A percentile compares a stretch with the other conserved stretches of the same genome.
Evolutionary conservation across 2,797 vertebrate genomes (phyloP).

Genomic region (Sylvia borin): DNA sequence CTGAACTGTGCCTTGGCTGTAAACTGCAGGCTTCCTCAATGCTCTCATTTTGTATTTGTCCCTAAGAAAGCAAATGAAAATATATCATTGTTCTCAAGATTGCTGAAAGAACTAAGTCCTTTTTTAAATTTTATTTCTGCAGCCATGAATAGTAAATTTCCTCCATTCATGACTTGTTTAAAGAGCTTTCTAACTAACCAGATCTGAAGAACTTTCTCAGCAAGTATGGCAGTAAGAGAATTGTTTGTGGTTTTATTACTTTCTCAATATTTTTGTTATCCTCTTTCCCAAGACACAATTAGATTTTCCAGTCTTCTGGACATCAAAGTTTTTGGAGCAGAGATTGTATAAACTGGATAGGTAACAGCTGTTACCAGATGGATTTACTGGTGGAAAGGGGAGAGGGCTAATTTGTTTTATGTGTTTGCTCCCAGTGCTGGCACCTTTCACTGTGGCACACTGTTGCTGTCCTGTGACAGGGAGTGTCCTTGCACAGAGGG

Average conservation of each 20-base stretch:
- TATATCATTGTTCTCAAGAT: background rate
- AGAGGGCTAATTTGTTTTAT: conserved; percentile 32
- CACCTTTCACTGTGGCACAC: conserved; percentile 19
- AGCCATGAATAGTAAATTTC: conserved; percentile 20
- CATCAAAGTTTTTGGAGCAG: conserved; percentile 33
- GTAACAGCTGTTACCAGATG: conserved; percentile 19
- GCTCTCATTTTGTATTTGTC: background rate
- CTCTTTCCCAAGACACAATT: background rate
- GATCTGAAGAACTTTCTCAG: background rate
- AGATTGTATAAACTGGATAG: conserved; percentile 39
- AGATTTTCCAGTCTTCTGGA: conserved; percentile 29
- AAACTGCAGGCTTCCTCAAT: background rate
- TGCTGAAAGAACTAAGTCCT: background rate
- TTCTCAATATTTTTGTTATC: conserved; percentile 38
- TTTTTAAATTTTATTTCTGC: background rate
- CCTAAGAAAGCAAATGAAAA: conserved; percentile 11
- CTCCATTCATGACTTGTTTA: background rate
- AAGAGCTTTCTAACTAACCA: background rate
- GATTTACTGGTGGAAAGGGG: conserved; percentile 38
- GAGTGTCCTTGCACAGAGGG: conserved; percentile 26
- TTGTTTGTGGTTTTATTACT: conserved; percentile 17
- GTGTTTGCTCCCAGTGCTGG: background rate
- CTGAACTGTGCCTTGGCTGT: background rate
- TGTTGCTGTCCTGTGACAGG: background rate
- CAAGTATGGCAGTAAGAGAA: background rate